Evolutionary conservation across 2,888 invertebrate species (phyloP), one percentile per base, ranked within the genome.

Genomic region (Caenorhabditis wallacei): DNA sequence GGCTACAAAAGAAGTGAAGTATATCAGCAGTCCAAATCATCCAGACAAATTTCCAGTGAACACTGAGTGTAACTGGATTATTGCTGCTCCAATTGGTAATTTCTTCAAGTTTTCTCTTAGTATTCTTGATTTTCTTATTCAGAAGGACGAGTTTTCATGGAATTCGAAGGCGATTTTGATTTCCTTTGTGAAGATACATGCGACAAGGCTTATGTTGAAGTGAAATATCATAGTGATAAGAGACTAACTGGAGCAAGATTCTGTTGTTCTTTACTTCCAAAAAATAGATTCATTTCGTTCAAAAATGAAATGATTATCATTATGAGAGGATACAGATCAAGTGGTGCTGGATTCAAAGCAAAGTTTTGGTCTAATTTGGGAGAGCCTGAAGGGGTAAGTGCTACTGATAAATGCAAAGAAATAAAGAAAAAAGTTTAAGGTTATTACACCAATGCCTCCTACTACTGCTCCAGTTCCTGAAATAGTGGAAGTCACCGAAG

Each of bases 151-250:
- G 87, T 87, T 0, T 84, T 82, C 63, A 59, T 92, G 30, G 85
- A 90, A 48, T 92, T 92, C 56, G 86, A 82, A 53, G 89, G 85
- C 3, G 76, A 80, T 1, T 92, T 92, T 57, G 86, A 89, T 37
- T 90, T 91, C 46, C 70, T 86, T 1, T 92, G 92, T 75, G 88
- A 89, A 66, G 91, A 90, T 46, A 89, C 92, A 0, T 92, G 92
- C 63, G 91, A 91, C 63, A 88, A 88, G 63, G 89, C 90, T 0
- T 92, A 86, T 69, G 89, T 92, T 0, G 92, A 92, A 81, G 71
- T 92, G 8, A 92, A 92, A 75, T 83, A 86, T 46, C 88, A 89
- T 8, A 84, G 84, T 13, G 90, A 92, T 72, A 88, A 88, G 51
- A 66, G 90, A 8, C 37, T 88, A 1, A 91, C 91, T n/a, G 92